Percentiles rank a stretch among this genome's conserved stretches.
These are phyloP conservation scores for Odontesthes bonariensis DNA, from an alignment of 2,113 vertebrate species.

Conservation along the genomic window DNA sequence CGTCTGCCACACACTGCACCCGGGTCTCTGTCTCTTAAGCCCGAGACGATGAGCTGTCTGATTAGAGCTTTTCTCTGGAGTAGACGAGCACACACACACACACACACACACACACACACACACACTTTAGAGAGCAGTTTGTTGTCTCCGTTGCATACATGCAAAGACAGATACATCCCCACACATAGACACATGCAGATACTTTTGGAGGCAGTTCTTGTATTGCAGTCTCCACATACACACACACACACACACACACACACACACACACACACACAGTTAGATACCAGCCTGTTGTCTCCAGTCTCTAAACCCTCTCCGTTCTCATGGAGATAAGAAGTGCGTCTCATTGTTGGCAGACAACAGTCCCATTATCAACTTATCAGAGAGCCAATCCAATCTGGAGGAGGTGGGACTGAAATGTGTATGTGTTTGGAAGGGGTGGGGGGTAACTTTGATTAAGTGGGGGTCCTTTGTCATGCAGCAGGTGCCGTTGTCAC, in stretches of 20 bases:
- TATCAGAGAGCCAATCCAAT: constrained; percentile 74
- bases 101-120: neutral
- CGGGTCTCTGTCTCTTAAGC: constrained; percentile 38
- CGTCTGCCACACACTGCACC: constrained; percentile 23
- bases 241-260: constrained; percentile 28
- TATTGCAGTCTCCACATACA: constrained; percentile 19
- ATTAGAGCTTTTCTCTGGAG: constrained; percentile 70
- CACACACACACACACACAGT: constrained; percentile 38
- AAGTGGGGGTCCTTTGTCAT: constrained; percentile 77
- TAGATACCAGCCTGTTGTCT: constrained; percentile 55
- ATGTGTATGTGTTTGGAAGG: constrained; percentile 14
- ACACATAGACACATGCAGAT: constrained; percentile 47
- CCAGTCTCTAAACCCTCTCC: constrained; percentile 61
- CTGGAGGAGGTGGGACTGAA: constrained; percentile 46
- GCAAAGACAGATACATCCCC: constrained; percentile 39
- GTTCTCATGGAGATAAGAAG: constrained; percentile 80
- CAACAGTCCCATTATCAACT: constrained; percentile 67
- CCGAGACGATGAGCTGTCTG: constrained; percentile 68
- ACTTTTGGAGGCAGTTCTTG: constrained; percentile 22
- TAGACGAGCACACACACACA: constrained; percentile 40
- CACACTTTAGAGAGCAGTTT: constrained; percentile 10
- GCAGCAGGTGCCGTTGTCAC: constrained; percentile 80
- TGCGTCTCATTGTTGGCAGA: constrained; percentile 73
- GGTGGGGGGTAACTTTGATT: constrained; percentile 10
- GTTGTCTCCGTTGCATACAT: constrained; percentile 38